phyloP scores from a whole-genome alignment of 2,888 invertebrate species.

The Campoletis raptor region DNA sequence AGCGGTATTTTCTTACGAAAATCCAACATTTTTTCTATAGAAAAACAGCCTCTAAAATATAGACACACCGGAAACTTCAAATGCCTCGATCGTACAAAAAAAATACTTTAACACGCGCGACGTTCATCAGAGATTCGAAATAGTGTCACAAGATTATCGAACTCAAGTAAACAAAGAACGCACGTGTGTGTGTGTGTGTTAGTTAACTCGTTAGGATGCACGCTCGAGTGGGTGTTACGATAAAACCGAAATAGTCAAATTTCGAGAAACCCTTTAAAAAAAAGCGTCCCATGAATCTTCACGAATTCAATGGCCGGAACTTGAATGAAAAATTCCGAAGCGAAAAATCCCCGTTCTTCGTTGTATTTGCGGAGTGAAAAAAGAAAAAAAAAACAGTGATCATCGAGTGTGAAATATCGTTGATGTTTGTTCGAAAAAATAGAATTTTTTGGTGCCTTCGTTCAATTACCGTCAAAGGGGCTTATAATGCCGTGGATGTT shows the following conservation, averaged over 20 bases:
- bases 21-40: constrained; percentile 3
- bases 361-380: not conserved
- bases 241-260: not conserved
- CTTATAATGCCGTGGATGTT: constrained; percentile 25
- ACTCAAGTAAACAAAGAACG: constrained; percentile 58
- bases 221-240: not conserved
- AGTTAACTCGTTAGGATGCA: constrained; percentile 23
- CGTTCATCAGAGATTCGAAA: constrained; percentile 9
- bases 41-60: not conserved
- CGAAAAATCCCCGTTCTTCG: not conserved
- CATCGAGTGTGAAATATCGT: not conserved
- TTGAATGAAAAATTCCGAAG: constrained; percentile 18
- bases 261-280: not conserved
- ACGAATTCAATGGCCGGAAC: constrained; percentile 19
- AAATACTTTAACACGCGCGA: not conserved
- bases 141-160: constrained; percentile 37
- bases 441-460: not conserved
- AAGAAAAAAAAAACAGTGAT: not conserved
- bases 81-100: constrained; percentile 9
- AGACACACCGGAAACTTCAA: not conserved
- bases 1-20: constrained; percentile 22
- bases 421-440: not conserved
- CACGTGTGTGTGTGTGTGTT: constrained; percentile 34
- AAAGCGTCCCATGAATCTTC: constrained; percentile 9
- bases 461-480: not conserved